These are phyloP conservation scores for Heteronetta atricapilla DNA, from an alignment of 2,113 vertebrate genomes.

Conservation along the genomic window DNA sequence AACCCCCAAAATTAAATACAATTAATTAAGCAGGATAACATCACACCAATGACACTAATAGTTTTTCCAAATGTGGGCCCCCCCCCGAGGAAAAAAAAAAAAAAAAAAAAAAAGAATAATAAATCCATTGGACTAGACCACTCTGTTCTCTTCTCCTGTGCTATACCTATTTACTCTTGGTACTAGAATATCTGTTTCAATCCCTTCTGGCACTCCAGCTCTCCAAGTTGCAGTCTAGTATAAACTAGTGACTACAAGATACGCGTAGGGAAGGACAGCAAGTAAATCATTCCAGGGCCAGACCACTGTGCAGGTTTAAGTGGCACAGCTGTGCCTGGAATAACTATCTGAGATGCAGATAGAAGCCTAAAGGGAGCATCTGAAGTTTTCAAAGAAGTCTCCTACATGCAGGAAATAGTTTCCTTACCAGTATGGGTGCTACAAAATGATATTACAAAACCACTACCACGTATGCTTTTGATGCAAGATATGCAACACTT, in stretches of 20 bases:
- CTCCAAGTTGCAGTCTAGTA: neutral
- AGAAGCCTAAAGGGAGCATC: neutral
- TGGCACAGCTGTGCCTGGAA: neutral
- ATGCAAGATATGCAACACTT: neutral
- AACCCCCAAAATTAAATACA: neutral
- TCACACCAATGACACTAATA: neutral
- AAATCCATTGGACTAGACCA: neutral
- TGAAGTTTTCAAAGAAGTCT: neutral
- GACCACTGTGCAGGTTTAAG: neutral
- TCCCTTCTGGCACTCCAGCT: neutral
- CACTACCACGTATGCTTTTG: neutral
- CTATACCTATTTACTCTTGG: neutral
- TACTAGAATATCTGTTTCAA: neutral
- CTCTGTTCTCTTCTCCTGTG: neutral
- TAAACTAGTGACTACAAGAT: fast-evolving
- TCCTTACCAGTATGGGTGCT: neutral
- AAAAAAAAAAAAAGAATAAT: too few species aligned
- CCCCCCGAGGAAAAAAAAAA: too few species aligned
- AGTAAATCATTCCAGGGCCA: neutral
- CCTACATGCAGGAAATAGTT: neutral
- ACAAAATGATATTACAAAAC: neutral
- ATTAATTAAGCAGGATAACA: neutral
- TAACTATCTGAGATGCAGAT: neutral
- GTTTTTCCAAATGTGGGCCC: too few species aligned
- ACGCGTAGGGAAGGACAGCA: fast-evolving